Evolutionary conservation across 2,797 vertebrate genomes (phyloP), one percentile per base, ranked within the genome.

Genomic region (Sylvia borin): DNA sequence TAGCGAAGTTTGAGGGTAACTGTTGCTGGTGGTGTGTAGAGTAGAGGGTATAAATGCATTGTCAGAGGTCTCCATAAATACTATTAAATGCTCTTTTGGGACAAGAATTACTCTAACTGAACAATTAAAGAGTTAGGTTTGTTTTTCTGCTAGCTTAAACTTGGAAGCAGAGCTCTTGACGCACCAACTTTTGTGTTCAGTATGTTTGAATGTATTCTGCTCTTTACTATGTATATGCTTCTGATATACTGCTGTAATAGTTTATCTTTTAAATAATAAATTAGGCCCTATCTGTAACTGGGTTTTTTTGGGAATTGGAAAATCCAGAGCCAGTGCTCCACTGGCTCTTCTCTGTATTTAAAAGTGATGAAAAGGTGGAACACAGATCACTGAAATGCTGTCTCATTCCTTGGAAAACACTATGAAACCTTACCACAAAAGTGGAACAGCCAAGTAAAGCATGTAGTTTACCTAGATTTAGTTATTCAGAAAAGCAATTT

Each of bases 361-460:
- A 77, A 91, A 85, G 25, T 32, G 48, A 32, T 85, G 82, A 62
- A 85, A 90, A 95, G 26, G 22, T 83, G 38, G 42, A 88, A 50
- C 11, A 36, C n/a, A 64, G 22, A 67, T 85, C 40, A 43, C 18
- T n/a, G 45, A 91, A 92, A 53, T 65, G 75, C 72, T 71, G 32
- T 91, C 85, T 93, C 42, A 25, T 85, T 94, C 57, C 27, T 80
- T 68, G 50, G 31, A 51, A 85, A 85, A 64, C 58, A 83, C 2
- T 36, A 32, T 27, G 60, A 71, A 85, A 34, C 25, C 50, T 65
- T 83, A 45, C 17, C 14, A 64, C 34, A 73, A 67, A 76, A 82
- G 53, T 47, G 65, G 40, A 72, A 10, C 7, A 61, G 27, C 4
- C 3, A 34, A 68, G 7, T 57, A 16, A 48, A 54, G 29, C 45